A percentile compares a stretch with the other conserved stretches of the same genome.
phyloP scores from a whole-genome alignment of 1,140 invertebrate species.

The Zaprionus vittiger region DNA sequence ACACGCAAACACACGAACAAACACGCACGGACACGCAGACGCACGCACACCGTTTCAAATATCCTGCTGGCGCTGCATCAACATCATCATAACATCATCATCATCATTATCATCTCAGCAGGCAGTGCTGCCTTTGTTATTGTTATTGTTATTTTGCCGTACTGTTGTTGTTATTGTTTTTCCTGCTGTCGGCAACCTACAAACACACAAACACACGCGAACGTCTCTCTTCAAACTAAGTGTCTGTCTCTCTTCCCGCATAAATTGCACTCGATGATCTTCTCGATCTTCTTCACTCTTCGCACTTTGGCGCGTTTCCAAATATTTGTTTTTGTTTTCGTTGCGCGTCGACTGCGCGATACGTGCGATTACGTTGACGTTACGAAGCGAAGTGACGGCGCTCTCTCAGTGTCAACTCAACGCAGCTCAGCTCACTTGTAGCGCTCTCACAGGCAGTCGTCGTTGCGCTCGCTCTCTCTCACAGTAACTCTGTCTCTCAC shows the following conservation, averaged over 20 bases:
- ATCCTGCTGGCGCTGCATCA: constrained; percentile 56
- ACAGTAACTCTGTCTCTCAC: background rate
- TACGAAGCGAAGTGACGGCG: constrained; percentile 44
- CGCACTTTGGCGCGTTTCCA: constrained; percentile 35
- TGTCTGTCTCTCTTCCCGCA: constrained; percentile 26
- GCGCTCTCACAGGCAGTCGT: constrained; percentile 29
- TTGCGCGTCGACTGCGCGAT: constrained; percentile 36
- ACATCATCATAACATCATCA: constrained; percentile 43
- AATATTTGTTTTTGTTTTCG: constrained; percentile 19
- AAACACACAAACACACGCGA: constrained; percentile 14
- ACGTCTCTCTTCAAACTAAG: background rate
- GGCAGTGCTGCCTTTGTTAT: constrained; percentile 42
- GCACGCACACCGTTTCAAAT: constrained; percentile 47
- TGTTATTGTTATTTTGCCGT: constrained; percentile 1
- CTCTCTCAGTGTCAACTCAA: constrained; percentile 5
- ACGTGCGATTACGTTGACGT: constrained; percentile 53
- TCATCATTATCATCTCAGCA: constrained; percentile 33
- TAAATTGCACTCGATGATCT: constrained; percentile 28
- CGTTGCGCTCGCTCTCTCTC: constrained; percentile 9
- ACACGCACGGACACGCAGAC: constrained; percentile 12
- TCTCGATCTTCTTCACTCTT: constrained; percentile 22
- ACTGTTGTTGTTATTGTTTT: constrained; percentile 48
- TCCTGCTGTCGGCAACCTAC: constrained; percentile 31
- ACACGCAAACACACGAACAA: constrained; percentile 8
- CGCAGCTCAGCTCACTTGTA: constrained; percentile 40